Evolutionary conservation across 2,888 invertebrate genomes (phyloP), one percentile per base, ranked within the genome.

Genomic region (Caenorhabditis plicata): DNA sequence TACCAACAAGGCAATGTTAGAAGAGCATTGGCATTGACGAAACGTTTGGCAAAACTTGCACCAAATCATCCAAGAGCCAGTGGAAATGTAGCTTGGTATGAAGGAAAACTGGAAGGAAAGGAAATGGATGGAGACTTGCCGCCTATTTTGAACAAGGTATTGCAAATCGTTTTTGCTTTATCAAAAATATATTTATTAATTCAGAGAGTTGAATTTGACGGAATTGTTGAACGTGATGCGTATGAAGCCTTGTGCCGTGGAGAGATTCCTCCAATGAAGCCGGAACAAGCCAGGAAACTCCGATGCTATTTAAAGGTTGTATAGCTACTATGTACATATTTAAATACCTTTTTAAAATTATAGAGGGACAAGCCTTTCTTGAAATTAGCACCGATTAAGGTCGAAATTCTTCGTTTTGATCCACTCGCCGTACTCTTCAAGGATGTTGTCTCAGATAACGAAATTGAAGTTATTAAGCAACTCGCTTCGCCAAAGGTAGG

Each of bases 21-120:
- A 62, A 85, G 87, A 47, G 98, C 98, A 0, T 83, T 95, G 62
- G 87, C 88, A 65, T 87, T 94, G 85, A 98, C 96, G 2, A 88
- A 91, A 77, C 89, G 91, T 81, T 85, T 96, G 38, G 83, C 95
- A 49, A 86, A 87, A 56, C 78, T 94, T 40, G 82, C 82, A 22
- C 85, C 84, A 3, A 71, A 76, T 15, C 96, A 98, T 83, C 86
- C 87, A 36, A 86, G 96, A 40, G 96, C 93, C 0, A 84, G 85
- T 38, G 92, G 92, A 45, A 96, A 96, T 83, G 87, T 90, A 70
- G 88, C 88, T 0, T 94, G 92, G 83, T 96, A 92, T 81, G 88
- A 90, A 80, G 89, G 89, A 76, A 88, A 88, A 74, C 86, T 95
- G 27, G 68, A 81, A 71, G 78, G 81, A 68, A 75, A 76, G 39